Conservation (phyloP, 2,888 invertebrate species). For the Notodonta ziczac region DNA sequence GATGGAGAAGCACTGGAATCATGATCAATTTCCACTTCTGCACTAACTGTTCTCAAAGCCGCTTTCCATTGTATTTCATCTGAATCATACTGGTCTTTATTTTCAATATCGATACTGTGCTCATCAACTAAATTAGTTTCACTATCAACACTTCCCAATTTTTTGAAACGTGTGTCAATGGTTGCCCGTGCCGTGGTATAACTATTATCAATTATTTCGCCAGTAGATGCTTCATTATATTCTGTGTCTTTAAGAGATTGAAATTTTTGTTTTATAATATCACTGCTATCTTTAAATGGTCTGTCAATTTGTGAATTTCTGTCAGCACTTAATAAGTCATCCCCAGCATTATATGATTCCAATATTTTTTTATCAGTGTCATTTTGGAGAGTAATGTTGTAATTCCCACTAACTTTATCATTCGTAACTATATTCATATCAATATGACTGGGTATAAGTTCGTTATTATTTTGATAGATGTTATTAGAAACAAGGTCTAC, state of each 20-base stretch:
- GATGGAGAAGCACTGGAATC: neutral
- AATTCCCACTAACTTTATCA: neutral
- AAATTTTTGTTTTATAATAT: neutral
- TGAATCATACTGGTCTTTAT: neutral
- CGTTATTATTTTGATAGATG: neutral
- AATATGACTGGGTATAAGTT: neutral
- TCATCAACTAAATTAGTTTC: neutral
- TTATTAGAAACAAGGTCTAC: neutral
- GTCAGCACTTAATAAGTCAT: neutral
- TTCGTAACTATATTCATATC: neutral
- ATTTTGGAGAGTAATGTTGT: neutral
- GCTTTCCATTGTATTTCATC: neutral
- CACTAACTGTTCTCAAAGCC: neutral
- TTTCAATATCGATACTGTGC: neutral
- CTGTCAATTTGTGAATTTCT: neutral
- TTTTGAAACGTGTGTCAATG: conserved; percentile 3
- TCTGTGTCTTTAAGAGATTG: neutral
- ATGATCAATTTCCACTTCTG: neutral
- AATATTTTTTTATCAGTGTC: neutral
- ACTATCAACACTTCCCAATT: conserved; percentile 6
- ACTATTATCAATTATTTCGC: neutral
- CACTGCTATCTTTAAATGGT: neutral
- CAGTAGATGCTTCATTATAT: neutral
- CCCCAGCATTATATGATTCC: neutral
- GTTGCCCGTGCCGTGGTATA: conserved; percentile 9